Evolutionary conservation across 2,888 invertebrate genomes (phyloP).

Genomic region (Cyclophora punctaria): DNA sequence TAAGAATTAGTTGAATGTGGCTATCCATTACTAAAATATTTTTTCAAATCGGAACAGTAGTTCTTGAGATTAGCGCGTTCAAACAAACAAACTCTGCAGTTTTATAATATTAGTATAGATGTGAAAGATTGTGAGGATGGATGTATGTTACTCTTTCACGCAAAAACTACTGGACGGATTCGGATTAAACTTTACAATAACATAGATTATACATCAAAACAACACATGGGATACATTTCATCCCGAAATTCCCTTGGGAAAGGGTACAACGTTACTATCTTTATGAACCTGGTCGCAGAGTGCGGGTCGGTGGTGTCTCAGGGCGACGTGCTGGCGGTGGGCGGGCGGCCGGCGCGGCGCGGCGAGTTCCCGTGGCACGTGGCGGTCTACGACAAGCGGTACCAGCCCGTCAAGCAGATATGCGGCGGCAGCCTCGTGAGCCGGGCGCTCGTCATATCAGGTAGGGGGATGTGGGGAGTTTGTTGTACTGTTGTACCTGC

Average conservation of each 20-base stretch:
- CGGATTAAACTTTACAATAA: too few relatives aligned
- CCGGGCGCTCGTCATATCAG: constrained; percentile 37
- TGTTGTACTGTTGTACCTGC: too few relatives aligned
- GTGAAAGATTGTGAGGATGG: too few relatives aligned
- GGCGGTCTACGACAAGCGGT: constrained; percentile 57
- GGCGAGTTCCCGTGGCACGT: constrained; percentile 74
- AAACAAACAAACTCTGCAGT: too few relatives aligned
- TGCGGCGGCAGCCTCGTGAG: constrained; percentile 74
- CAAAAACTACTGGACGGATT: too few relatives aligned
- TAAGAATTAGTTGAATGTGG: not conserved
- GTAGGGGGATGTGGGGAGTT: constrained; percentile 14
- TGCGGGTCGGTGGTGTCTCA: constrained; percentile 23
- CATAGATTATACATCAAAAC: not conserved
- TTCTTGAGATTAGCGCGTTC: too few relatives aligned
- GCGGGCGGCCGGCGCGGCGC: constrained; percentile 35
- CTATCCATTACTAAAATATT: not conserved
- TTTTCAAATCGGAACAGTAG: too few relatives aligned
- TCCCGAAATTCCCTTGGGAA: too few relatives aligned
- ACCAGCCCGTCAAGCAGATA: constrained; percentile 52
- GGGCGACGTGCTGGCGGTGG: constrained; percentile 46
- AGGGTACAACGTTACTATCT: not conserved
- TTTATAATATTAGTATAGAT: not conserved
- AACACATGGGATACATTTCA: not conserved
- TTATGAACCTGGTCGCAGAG: constrained; percentile 9
- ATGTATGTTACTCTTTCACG: too few relatives aligned